Base-by-base conservation (phyloP, 2,113 vertebrate species). In the Pionites leucogaster region DNA sequence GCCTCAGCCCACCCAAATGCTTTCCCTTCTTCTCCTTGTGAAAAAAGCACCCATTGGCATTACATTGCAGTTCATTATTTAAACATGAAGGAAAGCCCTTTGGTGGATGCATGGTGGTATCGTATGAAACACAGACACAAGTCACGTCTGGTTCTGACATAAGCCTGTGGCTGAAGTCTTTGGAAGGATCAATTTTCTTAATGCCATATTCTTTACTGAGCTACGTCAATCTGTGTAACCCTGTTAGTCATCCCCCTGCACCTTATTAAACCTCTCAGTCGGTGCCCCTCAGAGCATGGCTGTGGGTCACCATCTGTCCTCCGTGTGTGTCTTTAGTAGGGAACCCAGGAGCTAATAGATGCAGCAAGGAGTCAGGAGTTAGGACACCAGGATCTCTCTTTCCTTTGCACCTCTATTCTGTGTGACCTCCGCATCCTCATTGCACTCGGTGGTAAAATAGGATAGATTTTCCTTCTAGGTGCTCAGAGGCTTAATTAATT, bases 1-100 rank as follows among this genome's bases (percentile, higher is more conserved):
- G 88, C 72, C 89, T 96, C 97, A 97, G 97, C 96, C 95, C 90
- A 31, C 87, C 90, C 71, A 70, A 95, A 97, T 33, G 17, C 91
- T 97, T 96, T 86, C 37, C 39, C 29, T 96, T 96, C 88, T 24
- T 46, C 94, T 98, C 96, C 57, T 62, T 55, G 86, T 80, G 81
- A 94, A 90, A 95, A 86, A 86, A 82, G 89, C 70, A 69, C 81
- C 60, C 83, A 92, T 91, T 28, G 50, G 98, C 94, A 95, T 98
- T 98, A 88, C 14, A 18, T 98, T 98, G 97, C 98, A 98, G 90
- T 47, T 94, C 96, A 98, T 98, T 95, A 96, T 92, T 98, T 98
- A 98, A 97, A 97, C 97, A 96, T 96, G 95, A 98, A 98, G 98
- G 95, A 97, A 97, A 98, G 96, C 96, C 96, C 95, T 72, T 81